A percentile compares a stretch with the other conserved stretches of the same genome.
phyloP scores from a whole-genome alignment of 2,797 vertebrate species.

The Cottoperca gobio region DNA sequence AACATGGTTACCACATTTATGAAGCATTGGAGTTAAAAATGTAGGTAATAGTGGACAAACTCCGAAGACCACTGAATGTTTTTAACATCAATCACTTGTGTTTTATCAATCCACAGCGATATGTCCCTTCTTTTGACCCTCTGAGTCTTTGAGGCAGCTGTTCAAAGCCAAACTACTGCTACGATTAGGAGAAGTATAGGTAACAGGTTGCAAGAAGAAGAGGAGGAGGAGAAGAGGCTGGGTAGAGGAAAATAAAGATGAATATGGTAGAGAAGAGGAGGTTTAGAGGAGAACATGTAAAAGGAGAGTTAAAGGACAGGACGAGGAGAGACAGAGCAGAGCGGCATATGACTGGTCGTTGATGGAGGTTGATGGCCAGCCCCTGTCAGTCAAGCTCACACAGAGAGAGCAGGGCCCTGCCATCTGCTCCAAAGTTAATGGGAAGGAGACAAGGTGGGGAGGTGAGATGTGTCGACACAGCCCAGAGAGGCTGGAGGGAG shows the following conservation, averaged over 20 bases:
- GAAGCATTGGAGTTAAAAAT: not conserved
- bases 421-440: slow-evolving; percentile 96
- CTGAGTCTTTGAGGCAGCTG: not conserved
- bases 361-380: slow-evolving; percentile 91
- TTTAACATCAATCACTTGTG: not conserved
- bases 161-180: not conserved
- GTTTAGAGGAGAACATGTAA: slow-evolving; percentile 51
- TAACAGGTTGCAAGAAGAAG: not conserved
- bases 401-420: slow-evolving; percentile 92
- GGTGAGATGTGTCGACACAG: slow-evolving; percentile 71
- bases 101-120: not conserved
- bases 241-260: not conserved
- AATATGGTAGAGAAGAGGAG: slow-evolving; percentile 32
- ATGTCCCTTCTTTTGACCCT: not conserved
- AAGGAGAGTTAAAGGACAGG: slow-evolving; percentile 87
- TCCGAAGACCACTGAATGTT: not conserved
- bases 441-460: slow-evolving; percentile 87
- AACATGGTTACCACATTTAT: not conserved
- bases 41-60: no score
- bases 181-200: not conserved
- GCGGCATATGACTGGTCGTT: slow-evolving; percentile 89
- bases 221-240: not conserved
- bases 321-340: slow-evolving; percentile 81
- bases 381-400: slow-evolving; percentile 96
- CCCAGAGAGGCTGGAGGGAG: slow-evolving; percentile 62